A percentile compares a stretch with the other conserved stretches of the same genome.
Evolutionary conservation across 1,140 invertebrate species (phyloP).

Genomic region (Anadara kagoshimensis): DNA sequence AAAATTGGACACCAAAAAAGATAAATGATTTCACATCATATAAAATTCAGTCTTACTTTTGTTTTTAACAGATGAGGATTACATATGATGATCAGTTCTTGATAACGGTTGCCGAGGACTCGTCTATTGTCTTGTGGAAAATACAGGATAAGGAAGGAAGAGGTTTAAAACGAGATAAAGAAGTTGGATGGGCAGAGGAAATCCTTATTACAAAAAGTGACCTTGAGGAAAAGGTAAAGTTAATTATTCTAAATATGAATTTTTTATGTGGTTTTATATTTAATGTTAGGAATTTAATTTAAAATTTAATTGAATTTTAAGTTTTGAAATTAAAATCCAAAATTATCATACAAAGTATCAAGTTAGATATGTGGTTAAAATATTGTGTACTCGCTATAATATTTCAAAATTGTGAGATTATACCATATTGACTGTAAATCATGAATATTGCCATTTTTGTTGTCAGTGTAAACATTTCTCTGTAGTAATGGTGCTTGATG

Average conservation of each 20-base stretch:
- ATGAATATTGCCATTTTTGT: too few species aligned
- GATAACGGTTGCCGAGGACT: constrained; percentile 83
- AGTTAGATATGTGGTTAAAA: too few species aligned
- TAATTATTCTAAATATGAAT: neutral
- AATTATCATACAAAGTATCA: too few species aligned
- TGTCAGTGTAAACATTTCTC: too few species aligned
- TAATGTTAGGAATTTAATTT: neutral
- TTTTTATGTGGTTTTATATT: too few species aligned
- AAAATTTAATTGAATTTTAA: neutral
- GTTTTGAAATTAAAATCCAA: neutral
- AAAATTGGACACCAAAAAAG: too few species aligned
- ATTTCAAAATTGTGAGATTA: too few species aligned
- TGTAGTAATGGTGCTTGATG: neutral
- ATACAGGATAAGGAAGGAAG: constrained; percentile 85
- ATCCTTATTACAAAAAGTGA: constrained; percentile 77
- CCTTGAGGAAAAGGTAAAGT: constrained; percentile 73
- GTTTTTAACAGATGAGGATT: constrained; percentile 71
- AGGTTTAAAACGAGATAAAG: constrained; percentile 82
- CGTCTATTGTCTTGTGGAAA: constrained; percentile 89
- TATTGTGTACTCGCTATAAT: too few species aligned
- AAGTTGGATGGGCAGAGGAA: constrained; percentile 84
- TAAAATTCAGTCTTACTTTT: too few species aligned
- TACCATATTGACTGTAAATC: too few species aligned
- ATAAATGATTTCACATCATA: too few species aligned
- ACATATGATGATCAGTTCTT: constrained; percentile 87